These are phyloP conservation scores for Campaea margaritaria DNA, from an alignment of 2,888 invertebrate genomes.

Conservation along the genomic window DNA sequence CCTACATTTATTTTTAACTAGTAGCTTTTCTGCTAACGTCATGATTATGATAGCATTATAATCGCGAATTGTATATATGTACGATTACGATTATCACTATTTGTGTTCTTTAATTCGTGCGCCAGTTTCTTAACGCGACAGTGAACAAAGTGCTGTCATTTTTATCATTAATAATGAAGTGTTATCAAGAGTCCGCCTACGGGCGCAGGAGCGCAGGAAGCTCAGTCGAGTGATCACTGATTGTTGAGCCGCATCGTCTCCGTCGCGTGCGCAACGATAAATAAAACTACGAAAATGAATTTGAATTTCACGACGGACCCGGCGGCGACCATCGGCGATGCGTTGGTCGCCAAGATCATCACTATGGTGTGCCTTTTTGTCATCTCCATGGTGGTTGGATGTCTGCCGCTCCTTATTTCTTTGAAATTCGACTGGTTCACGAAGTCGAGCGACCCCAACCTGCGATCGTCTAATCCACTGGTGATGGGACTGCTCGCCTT, in stretches of 20 bases:
- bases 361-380: slow-evolving; percentile 91
- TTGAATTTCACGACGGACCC: slow-evolving; percentile 53
- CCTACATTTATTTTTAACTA: not conserved
- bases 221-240: slow-evolving; percentile 63
- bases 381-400: slow-evolving; percentile 91
- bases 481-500: slow-evolving; percentile 89
- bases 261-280: slow-evolving; percentile 49
- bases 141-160: slow-evolving; percentile 63
- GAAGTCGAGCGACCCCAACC: slow-evolving; percentile 68
- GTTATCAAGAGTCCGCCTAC: slow-evolving; percentile 76
- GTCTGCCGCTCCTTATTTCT: slow-evolving; percentile 89
- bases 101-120: slow-evolving; percentile 8
- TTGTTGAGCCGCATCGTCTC: slow-evolving; percentile 43
- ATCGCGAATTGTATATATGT: not conserved
- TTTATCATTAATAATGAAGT: slow-evolving; percentile 76
- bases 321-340: slow-evolving; percentile 57
- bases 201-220: slow-evolving; percentile 62
- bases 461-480: slow-evolving; percentile 78
- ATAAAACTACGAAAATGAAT: slow-evolving; percentile 42
- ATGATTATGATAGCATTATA: not conserved
- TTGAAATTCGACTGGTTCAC: slow-evolving; percentile 87
- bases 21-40: not conserved
- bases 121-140: slow-evolving; percentile 43
- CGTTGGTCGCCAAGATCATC: slow-evolving; percentile 90
- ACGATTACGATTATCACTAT: not conserved